Percentiles rank a stretch among this genome's conserved stretches.
Conservation (phyloP, 2,888 invertebrate species). For the Andrena fulva region DNA sequence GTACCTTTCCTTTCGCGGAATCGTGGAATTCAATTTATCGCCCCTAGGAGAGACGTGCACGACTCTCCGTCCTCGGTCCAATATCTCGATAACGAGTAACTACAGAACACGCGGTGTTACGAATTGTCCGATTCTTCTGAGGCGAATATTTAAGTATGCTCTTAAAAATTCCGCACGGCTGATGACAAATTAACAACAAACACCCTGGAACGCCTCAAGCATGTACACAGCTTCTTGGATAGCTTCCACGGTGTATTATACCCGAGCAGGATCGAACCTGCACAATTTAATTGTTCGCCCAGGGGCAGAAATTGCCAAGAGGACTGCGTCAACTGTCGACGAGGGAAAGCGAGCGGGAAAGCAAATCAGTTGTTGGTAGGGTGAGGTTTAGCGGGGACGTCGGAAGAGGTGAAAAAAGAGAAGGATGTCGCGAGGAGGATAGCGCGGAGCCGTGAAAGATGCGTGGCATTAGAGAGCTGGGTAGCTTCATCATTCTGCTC, state of each 20-base stretch:
- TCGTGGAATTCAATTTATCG: slow-evolving; percentile 48
- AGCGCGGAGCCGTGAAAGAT: slow-evolving; percentile 1
- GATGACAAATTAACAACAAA: too few relatives aligned
- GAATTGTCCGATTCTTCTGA: neutral
- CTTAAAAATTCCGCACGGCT: too few relatives aligned
- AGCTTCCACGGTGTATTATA: too few relatives aligned
- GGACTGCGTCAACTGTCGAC: neutral
- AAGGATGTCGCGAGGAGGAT: neutral
- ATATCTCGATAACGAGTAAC: neutral
- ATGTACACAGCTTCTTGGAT: too few relatives aligned
- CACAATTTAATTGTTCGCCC: slow-evolving; percentile 10
- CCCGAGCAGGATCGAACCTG: too few relatives aligned
- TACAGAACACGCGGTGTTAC: neutral
- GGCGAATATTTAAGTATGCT: too few relatives aligned
- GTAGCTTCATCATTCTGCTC: slow-evolving; percentile 28
- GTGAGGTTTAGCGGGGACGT: neutral
- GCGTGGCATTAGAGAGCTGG: slow-evolving; percentile 25
- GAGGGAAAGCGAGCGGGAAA: slow-evolving; percentile 26
- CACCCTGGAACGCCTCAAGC: too few relatives aligned
- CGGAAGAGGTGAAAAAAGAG: slow-evolving; percentile 32
- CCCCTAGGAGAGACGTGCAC: neutral
- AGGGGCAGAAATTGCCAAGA: slow-evolving; percentile 3
- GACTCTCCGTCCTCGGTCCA: neutral
- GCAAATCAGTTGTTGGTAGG: slow-evolving; percentile 2
- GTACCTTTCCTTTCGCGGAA: neutral